Percentiles rank a stretch among this genome's conserved stretches.
phyloP scores from a whole-genome alignment of 2,888 invertebrate genomes.

The Chironomus tentans region DNA sequence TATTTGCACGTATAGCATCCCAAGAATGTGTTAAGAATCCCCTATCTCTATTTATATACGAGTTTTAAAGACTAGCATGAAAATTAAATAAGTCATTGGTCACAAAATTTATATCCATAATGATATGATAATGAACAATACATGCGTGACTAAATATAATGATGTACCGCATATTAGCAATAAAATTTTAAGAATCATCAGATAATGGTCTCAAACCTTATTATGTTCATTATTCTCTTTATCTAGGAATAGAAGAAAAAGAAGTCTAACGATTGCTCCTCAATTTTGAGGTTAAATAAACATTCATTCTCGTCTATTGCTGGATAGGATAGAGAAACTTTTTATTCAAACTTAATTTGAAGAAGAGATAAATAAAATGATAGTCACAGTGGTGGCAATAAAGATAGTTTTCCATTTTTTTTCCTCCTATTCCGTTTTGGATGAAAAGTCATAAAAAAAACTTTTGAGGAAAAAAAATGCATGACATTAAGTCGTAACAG shows the following conservation, averaged over 20 bases:
- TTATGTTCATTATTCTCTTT: neutral
- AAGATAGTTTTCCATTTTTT: neutral
- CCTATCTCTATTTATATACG: too few relatives aligned
- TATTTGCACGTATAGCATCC: too few relatives aligned
- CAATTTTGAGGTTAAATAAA: slow-evolving; percentile 20
- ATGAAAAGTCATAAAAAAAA: too few relatives aligned
- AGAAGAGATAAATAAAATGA: neutral
- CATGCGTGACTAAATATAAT: neutral
- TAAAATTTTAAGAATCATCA: neutral
- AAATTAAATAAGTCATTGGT: too few relatives aligned
- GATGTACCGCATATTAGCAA: neutral
- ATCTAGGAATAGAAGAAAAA: neutral
- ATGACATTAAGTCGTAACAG: slow-evolving; percentile 26
- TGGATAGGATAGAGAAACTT: neutral
- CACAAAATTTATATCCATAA: too few relatives aligned
- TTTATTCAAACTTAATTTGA: neutral
- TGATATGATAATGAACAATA: too few relatives aligned
- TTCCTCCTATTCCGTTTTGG: too few relatives aligned
- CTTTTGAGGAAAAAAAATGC: slow-evolving; percentile 1
- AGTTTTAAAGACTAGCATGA: too few relatives aligned
- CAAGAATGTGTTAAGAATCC: too few relatives aligned
- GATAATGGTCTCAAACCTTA: slow-evolving; percentile 6
- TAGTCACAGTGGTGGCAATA: neutral
- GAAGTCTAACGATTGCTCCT: neutral
- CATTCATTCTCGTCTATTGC: neutral